Evolutionary conservation across 64 coral and sea anemone species (phyloP).

Genomic region (Trachythela sp.): DNA sequence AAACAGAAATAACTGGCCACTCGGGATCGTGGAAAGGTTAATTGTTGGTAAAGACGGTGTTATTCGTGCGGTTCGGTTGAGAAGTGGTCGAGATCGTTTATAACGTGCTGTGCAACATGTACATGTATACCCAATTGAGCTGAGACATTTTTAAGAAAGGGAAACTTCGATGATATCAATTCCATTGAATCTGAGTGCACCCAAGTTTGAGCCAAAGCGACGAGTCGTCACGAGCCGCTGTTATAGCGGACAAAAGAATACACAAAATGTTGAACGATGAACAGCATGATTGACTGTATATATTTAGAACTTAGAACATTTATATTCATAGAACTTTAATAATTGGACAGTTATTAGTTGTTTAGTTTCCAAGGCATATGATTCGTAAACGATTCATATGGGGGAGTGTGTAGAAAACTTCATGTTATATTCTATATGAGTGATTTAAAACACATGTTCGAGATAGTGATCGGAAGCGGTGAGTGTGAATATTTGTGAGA

Average conservation of each 20-base stretch:
- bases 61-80: neutral
- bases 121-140: neutral
- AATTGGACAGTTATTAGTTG: too few species aligned
- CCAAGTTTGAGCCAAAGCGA: neutral
- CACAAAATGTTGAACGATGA: neutral
- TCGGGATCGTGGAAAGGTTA: neutral
- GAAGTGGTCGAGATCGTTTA: neutral
- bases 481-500: too few species aligned
- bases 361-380: too few species aligned
- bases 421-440: too few species aligned
- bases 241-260: neutral
- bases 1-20: neutral
- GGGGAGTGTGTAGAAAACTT: too few species aligned
- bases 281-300: neutral
- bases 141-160: neutral
- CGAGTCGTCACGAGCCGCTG: neutral
- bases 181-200: neutral
- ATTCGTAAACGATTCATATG: too few species aligned
- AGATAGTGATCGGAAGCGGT: too few species aligned
- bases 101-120: neutral
- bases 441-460: too few species aligned
- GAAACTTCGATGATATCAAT: neutral
- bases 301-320: too few species aligned
- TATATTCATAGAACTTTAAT: too few species aligned
- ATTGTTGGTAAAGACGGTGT: neutral